Base-by-base conservation (phyloP, 1,140 invertebrate genomes). In the Drosophila watanabei region DNA sequence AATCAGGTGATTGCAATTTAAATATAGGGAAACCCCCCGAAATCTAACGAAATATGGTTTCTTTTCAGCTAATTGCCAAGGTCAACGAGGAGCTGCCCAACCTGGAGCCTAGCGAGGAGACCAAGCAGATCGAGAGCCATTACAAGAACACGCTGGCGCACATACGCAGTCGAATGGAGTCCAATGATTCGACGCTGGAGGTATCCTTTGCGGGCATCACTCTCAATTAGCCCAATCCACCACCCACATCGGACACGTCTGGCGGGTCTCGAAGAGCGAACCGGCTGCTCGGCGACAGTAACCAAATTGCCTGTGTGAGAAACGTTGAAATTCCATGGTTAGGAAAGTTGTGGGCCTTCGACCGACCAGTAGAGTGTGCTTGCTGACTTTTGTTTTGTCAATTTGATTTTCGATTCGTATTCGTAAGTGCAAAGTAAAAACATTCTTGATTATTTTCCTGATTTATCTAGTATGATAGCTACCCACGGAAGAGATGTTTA, bases 51-150 rank as follows among this genome's bases (percentile, higher is more conserved):
- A 2, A 20, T n/a, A 1, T 61, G 20, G 14, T 28, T 18, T 54
- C 46, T 79, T 97, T 97, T 92, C 96, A 99, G 95, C 95, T 99
- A 14, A 97, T 99, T 52, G 95, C 95, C 11, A 99, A 99, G 94
- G 98, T 99, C 32, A 96, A 96, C 75, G 98, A 99, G 83, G 97
- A 99, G 90, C 93, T 99, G 24, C 97, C 98, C 0, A 98, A 98
- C 93, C 94, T 99, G 39, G 98, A 99, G 92, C 96, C 97, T 11
- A 98, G 96, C 62, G 98, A 99, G 89, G 98, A 99, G 93, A 98
- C 98, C 4, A 98, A 99, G 90, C 98, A 99, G 94, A 98, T 99
- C 72, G 97, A 97, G 60, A 98, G 98, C 92, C 98, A 99, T 94
- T 98, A 99, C 93, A 96, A 96, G 75, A 98, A 98, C 92, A 98